Percentiles rank a stretch among this genome's conserved stretches.
Conservation (phyloP, 2,888 invertebrate species). For the Cephus runcator region DNA sequence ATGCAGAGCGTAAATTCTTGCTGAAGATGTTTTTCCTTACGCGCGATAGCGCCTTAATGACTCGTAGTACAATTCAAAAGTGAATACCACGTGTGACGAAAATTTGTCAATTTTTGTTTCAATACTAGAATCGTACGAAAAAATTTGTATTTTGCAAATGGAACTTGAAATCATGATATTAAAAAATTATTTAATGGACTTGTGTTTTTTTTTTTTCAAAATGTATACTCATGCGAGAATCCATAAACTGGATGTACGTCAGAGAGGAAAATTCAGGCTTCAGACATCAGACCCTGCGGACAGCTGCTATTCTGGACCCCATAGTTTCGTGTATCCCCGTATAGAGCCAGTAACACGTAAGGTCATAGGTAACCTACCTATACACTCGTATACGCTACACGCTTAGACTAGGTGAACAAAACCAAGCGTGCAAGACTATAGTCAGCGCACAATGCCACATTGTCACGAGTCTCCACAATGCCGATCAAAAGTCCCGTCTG, state of each 20-base stretch:
- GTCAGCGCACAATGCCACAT: conserved; percentile 53
- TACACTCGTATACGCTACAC: conserved; percentile 1
- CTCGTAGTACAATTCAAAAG: not conserved
- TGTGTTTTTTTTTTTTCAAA: not conserved
- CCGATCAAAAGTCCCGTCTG: conserved; percentile 26
- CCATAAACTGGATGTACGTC: not conserved
- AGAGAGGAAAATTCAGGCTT: not conserved
- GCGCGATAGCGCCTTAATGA: not conserved
- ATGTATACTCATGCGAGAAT: not conserved
- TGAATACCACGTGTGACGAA: not conserved
- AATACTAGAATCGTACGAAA: not conserved
- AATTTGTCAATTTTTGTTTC: not conserved
- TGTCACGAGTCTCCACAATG: conserved; percentile 53
- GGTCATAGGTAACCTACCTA: not conserved
- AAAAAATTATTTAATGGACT: not conserved
- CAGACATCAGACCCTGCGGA: not conserved
- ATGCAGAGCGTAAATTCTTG: not conserved
- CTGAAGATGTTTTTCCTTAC: not conserved
- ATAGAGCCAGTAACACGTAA: not conserved
- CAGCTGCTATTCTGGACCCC: conserved; percentile 45
- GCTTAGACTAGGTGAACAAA: conserved; percentile 33
- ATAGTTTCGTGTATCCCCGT: conserved; percentile 11
- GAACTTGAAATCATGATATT: not conserved
- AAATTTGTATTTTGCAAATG: not conserved
- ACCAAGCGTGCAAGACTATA: conserved; percentile 51